Conservation (phyloP, 2,797 vertebrate species). For the Menidia menidia region DNA sequence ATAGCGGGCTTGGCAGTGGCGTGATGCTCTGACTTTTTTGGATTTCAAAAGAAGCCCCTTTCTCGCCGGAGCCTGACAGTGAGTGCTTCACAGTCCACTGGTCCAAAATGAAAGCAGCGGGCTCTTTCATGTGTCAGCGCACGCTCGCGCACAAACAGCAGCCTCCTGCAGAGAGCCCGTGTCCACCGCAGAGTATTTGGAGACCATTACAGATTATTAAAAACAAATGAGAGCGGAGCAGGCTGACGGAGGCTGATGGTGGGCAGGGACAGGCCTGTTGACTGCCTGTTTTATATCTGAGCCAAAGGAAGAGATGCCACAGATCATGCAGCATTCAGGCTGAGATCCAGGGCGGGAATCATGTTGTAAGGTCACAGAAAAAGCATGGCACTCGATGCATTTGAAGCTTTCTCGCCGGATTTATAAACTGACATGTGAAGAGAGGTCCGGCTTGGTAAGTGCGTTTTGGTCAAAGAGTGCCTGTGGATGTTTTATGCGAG, state of each 20-base stretch:
- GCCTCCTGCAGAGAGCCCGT: constrained; percentile 38
- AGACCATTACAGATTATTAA: constrained; percentile 61
- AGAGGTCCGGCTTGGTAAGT: constrained; percentile 43
- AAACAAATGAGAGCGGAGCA: constrained; percentile 15
- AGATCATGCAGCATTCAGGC: constrained; percentile 30
- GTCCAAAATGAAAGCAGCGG: constrained; percentile 43
- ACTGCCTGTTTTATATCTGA: constrained; percentile 48
- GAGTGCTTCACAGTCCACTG: constrained; percentile 19
- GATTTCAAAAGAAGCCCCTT: constrained; percentile 23
- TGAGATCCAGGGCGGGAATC: constrained; percentile 42
- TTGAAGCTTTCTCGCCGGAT: constrained; percentile 61
- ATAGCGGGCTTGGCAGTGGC: not conserved
- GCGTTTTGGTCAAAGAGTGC: constrained; percentile 58
- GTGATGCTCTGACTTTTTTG: constrained; percentile 9
- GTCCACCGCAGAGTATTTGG: constrained; percentile 39
- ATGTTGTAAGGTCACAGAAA: constrained; percentile 61
- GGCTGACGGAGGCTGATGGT: constrained; percentile 46
- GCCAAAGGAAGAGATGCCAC: constrained; percentile 25
- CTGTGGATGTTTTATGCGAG: constrained; percentile 46
- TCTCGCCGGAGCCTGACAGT: constrained; percentile 34
- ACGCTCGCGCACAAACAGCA: constrained; percentile 26
- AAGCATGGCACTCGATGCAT: constrained; percentile 56
- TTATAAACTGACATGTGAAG: constrained; percentile 62
- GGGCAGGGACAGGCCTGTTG: constrained; percentile 20
- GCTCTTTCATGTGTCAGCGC: constrained; percentile 17